phyloP scores from a whole-genome alignment of 2,888 invertebrate genomes.

The Agriopis leucophaearia region DNA sequence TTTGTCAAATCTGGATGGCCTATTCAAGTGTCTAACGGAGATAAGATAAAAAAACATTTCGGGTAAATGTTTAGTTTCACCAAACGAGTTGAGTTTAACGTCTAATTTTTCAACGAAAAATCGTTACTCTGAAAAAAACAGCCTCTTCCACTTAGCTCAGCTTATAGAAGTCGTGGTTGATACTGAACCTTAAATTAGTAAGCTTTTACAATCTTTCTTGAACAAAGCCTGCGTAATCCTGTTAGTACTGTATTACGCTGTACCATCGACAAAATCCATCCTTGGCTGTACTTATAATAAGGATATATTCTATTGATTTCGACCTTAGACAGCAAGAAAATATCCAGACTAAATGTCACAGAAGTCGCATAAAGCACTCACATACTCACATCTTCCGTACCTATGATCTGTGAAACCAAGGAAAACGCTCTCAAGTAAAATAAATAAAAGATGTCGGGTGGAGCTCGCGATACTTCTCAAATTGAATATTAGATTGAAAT shows the following conservation, averaged over 20 bases:
- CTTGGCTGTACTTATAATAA: not conserved
- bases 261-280: too few species aligned
- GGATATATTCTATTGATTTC: slow-evolving; percentile 12
- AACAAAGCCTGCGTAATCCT: not conserved
- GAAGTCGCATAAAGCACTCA: slow-evolving; percentile 47
- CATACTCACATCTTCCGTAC: slow-evolving; percentile 51
- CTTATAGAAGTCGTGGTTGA: too few species aligned
- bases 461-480: slow-evolving; percentile 79
- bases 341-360: slow-evolving; percentile 35
- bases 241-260: not conserved
- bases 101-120: too few species aligned
- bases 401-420: slow-evolving; percentile 66
- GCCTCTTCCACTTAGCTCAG: too few species aligned
- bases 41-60: slow-evolving; percentile 5
- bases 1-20: slow-evolving; percentile 50
- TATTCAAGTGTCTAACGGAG: slow-evolving; percentile 21
- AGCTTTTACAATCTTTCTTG: not conserved
- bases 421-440: slow-evolving; percentile 70
- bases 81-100: too few species aligned
- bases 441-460: slow-evolving; percentile 79
- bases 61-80: not conserved
- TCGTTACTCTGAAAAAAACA: too few species aligned
- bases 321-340: slow-evolving; percentile 22
- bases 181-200: not conserved
- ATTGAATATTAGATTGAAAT: slow-evolving; percentile 86